A percentile compares a stretch with the other conserved stretches of the same genome.
These are phyloP conservation scores for Arrhopalites spinosus DNA, from an alignment of 2,888 invertebrate species.

Conservation along the genomic window DNA sequence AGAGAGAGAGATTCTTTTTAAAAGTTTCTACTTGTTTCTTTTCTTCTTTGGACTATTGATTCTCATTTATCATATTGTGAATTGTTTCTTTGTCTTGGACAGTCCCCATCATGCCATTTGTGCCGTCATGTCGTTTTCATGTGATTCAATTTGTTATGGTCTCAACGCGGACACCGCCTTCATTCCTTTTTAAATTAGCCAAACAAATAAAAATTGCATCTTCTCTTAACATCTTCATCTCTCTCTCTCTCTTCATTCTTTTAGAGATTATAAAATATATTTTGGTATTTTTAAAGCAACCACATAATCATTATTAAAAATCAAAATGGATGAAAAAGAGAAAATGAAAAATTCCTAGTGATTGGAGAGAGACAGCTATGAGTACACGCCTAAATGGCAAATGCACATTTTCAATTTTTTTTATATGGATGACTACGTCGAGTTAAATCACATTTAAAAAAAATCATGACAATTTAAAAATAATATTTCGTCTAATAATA, in stretches of 20 bases:
- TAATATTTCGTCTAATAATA: too few relatives aligned
- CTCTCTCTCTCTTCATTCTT: conserved; percentile 1
- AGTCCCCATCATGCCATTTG: too few relatives aligned
- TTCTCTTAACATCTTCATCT: neutral
- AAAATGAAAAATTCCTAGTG: conserved; percentile 5
- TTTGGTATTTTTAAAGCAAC: too few relatives aligned
- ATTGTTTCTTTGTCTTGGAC: neutral
- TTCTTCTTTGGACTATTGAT: neutral
- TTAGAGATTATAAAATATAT: too few relatives aligned
- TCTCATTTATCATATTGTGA: neutral
- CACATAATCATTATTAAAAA: neutral
- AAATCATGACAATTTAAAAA: neutral
- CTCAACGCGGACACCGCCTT: too few relatives aligned
- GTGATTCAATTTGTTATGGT: neutral
- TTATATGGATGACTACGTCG: conserved; percentile 2
- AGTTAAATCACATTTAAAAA: conserved; percentile 5
- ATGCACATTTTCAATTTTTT: too few relatives aligned
- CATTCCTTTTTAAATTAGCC: neutral
- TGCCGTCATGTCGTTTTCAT: neutral
- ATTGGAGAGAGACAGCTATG: neutral
- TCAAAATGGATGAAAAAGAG: too few relatives aligned
- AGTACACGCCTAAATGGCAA: neutral
- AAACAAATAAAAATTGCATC: neutral
- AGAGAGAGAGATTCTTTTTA: neutral
- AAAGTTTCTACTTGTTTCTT: neutral